Conservation (phyloP, 2,797 vertebrate species). For the Labroides dimidiatus region DNA sequence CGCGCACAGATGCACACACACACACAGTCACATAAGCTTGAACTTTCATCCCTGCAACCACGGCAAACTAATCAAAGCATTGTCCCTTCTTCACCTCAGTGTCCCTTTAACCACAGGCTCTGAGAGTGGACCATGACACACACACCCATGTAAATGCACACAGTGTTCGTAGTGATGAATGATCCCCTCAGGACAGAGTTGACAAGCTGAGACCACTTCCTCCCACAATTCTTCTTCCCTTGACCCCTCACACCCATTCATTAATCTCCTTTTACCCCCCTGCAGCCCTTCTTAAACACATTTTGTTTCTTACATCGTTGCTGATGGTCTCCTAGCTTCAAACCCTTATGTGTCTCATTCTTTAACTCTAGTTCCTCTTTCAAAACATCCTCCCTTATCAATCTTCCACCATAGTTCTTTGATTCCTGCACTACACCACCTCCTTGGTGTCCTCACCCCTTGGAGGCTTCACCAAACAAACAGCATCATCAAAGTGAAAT, state of each 20-base stretch:
- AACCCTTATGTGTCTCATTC: slow-evolving; percentile 50
- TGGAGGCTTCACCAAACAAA: slow-evolving; percentile 69
- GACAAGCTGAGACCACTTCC: slow-evolving; percentile 81
- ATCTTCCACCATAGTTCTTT: slow-evolving; percentile 60
- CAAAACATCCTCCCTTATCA: slow-evolving; percentile 67
- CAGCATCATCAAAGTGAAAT: slow-evolving; percentile 79
- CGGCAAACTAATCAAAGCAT: slow-evolving; percentile 28
- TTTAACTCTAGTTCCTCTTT: slow-evolving; percentile 61
- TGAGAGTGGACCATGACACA: slow-evolving; percentile 43
- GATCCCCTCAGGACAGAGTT: slow-evolving; percentile 71
- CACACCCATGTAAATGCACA: slow-evolving; percentile 46
- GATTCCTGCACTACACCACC: slow-evolving; percentile 52
- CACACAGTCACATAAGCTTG: neutral
- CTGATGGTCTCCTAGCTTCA: slow-evolving; percentile 45
- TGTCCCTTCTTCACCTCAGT: slow-evolving; percentile 35
- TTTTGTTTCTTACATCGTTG: slow-evolving; percentile 63
- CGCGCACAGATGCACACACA: slow-evolving; percentile 28
- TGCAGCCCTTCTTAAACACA: slow-evolving; percentile 51
- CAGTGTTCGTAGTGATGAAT: slow-evolving; percentile 79
- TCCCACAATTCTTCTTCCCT: slow-evolving; percentile 74
- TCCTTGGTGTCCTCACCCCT: slow-evolving; percentile 47
- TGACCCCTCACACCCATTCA: slow-evolving; percentile 77
- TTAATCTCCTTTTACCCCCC: slow-evolving; percentile 73
- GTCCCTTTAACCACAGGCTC: slow-evolving; percentile 50
- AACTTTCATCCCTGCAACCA: slow-evolving; percentile 34